These are phyloP conservation scores for Oreonectes daqikongensis DNA, from an alignment of 2,797 vertebrate genomes.

Conservation along the genomic window DNA sequence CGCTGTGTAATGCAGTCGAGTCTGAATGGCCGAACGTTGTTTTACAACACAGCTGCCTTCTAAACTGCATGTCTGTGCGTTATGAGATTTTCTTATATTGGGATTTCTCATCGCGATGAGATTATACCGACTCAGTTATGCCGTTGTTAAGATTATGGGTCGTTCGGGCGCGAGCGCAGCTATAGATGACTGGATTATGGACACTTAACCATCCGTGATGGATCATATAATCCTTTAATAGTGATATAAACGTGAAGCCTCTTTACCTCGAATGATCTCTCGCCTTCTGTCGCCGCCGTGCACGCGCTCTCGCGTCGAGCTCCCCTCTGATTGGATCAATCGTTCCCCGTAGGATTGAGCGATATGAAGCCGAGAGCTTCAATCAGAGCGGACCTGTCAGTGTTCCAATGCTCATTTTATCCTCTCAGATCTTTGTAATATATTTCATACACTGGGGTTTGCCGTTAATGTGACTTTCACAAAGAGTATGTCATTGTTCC, in stretches of 20 bases:
- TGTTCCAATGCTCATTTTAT: constrained; percentile 32
- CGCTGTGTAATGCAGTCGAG: neutral
- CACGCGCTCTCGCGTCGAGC: constrained; percentile 13
- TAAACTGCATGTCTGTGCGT: neutral
- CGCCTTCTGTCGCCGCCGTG: constrained; percentile 32
- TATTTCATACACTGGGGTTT: constrained; percentile 35
- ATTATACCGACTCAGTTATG: constrained; percentile 30
- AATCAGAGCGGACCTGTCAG: constrained; percentile 41
- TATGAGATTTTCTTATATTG: constrained; percentile 17
- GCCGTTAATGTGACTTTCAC: constrained; percentile 27
- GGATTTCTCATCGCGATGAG: constrained; percentile 18
- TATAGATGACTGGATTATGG: constrained; percentile 44
- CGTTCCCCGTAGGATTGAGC: constrained; percentile 31
- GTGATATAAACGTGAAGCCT: constrained; percentile 44
- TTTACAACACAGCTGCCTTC: neutral
- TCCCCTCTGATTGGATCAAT: constrained; percentile 43
- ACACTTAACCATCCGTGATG: constrained; percentile 46
- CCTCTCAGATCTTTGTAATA: constrained; percentile 15
- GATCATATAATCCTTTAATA: constrained; percentile 50
- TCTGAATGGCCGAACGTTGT: neutral
- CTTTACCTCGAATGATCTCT: constrained; percentile 47
- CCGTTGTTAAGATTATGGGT: constrained; percentile 29
- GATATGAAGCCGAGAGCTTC: constrained; percentile 37
- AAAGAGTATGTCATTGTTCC: neutral
- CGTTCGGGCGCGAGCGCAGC: neutral